Evolutionary conservation across 2,888 invertebrate genomes (phyloP), one percentile per base, ranked within the genome.

Genomic region (Mesopsocus fuscifrons): DNA sequence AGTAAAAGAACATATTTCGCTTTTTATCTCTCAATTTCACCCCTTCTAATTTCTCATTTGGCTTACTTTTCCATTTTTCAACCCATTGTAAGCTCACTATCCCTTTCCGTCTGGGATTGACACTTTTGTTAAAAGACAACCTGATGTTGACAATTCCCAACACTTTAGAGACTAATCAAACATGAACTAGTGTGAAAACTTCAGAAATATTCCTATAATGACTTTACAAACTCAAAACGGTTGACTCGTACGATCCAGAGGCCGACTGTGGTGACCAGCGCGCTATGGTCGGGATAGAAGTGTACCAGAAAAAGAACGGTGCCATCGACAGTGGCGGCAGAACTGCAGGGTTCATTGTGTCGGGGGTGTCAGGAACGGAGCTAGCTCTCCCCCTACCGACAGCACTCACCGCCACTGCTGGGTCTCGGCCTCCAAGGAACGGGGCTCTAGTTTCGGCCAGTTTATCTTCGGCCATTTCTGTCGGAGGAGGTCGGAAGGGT

Each of bases 361-460:
- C 17, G 6, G 5, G 16, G 4, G 17, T 33, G 17, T 33, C 33
- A 4, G 21, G 21, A 5, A 18, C 20, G 15, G 38, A 38, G 20
- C n/a, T 38, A 20, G 38, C 21, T 20, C 21, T 38, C 5, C n/a
- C n/a, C n/a, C n/a, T n/a, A n/a, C 33, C 33, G 16, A 20, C 38
- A 3, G 15, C 38, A 6, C n/a, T 20, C n/a, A 20, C 20, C 3
- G 38, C 38, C 16, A 38, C 38, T 41, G 41, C 34, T 41, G 44
- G 40, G 41, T 45, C 18, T 43, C 34, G 26, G 45, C 42, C 42
- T 33, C 42, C 44, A 16, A 45, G 20, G 41, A 45, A 41, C 34
- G 75, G 81, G 48, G 80, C 82, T 26, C 68, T 81, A 50, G 82
- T 83, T 44, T 80, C 80, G 60, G 79, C 80, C 47, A 77, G 78